These are phyloP conservation scores for Cavia aperea DNA, from an alignment of 2,113 vertebrate species.

Conservation along the genomic window DNA sequence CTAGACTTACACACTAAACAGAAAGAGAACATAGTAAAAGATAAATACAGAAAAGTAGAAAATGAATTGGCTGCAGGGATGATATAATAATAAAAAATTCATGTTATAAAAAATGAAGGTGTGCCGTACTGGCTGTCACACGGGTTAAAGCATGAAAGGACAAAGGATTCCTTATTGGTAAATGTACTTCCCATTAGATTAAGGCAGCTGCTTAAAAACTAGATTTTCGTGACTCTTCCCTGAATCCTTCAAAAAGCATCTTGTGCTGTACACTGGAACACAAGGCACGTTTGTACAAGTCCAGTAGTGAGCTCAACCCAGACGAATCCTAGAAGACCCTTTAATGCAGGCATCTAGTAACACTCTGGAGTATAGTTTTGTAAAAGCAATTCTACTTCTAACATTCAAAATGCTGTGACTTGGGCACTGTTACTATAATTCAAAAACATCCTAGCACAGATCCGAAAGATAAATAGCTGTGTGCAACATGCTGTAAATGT, in stretches of 20 bases:
- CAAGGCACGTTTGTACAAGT: neutral
- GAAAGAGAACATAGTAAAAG: slow-evolving; percentile 3
- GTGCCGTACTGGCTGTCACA: neutral
- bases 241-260: neutral
- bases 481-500: neutral
- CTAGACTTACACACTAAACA: neutral
- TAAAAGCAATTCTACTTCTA: neutral
- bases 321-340: neutral
- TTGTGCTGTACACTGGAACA: accelerated
- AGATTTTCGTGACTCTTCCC: neutral
- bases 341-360: neutral
- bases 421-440: neutral
- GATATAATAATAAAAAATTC: neutral
- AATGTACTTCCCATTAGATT: neutral
- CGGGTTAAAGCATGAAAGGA: neutral
- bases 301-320: neutral
- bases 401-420: neutral
- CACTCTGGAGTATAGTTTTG: neutral
- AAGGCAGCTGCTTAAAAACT: neutral
- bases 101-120: neutral
- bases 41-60: slow-evolving; percentile 3
- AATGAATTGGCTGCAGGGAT: neutral
- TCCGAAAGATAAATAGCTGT: neutral
- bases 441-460: neutral
- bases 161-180: neutral